These are phyloP conservation scores for Holcopasites calliopsidis DNA, from an alignment of 1,140 invertebrate species.

Conservation along the genomic window DNA sequence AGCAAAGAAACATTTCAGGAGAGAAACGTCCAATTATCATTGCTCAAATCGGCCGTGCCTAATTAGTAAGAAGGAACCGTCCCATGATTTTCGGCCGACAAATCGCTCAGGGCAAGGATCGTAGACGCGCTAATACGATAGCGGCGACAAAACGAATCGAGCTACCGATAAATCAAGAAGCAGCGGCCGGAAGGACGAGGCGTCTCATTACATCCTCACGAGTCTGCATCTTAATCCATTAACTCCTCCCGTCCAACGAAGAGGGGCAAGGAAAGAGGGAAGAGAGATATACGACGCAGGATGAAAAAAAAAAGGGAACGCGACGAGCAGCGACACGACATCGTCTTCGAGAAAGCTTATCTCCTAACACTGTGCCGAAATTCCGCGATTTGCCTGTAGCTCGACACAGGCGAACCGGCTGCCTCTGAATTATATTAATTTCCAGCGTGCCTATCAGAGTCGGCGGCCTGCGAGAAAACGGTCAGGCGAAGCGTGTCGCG, in stretches of 20 bases:
- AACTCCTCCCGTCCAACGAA: slow-evolving; percentile 16
- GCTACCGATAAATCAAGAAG: slow-evolving; percentile 9
- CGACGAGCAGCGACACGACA: not conserved
- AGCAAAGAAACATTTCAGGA: too few relatives aligned
- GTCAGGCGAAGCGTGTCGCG: slow-evolving; percentile 31
- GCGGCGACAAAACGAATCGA: not conserved
- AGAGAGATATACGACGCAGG: not conserved
- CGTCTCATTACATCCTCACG: slow-evolving; percentile 18
- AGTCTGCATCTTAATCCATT: slow-evolving; percentile 31
- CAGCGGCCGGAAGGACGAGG: not conserved
- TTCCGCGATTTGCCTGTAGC: slow-evolving; percentile 29
- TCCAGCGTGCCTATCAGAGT: slow-evolving; percentile 3
- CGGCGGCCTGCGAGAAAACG: slow-evolving; percentile 21
- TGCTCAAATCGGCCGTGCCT: too few relatives aligned
- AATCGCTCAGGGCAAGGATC: not conserved
- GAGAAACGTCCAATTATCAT: too few relatives aligned
- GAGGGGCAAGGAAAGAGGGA: not conserved
- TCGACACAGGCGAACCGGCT: slow-evolving; percentile 1
- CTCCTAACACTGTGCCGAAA: slow-evolving; percentile 28
- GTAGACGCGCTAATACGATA: not conserved
- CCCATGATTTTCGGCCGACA: not conserved
- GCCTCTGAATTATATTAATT: slow-evolving; percentile 30
- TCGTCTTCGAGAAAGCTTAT: slow-evolving; percentile 19
- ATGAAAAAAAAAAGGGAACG: not conserved
- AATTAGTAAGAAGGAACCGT: not conserved